These are phyloP conservation scores for Sarcophaga subvicina DNA, from an alignment of 2,888 invertebrate genomes.

Conservation along the genomic window DNA sequence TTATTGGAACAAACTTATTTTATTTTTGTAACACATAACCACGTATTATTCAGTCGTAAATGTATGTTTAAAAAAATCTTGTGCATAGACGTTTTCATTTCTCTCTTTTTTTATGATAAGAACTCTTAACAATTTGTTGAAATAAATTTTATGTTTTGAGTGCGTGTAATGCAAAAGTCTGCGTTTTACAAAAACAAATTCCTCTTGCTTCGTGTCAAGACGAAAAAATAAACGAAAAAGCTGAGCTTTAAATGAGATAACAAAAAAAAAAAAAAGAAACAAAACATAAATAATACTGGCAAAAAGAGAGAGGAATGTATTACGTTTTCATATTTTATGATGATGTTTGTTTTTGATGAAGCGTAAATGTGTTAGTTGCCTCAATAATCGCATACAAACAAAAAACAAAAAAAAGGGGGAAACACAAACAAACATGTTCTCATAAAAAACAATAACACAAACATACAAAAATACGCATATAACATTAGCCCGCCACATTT, in stretches of 20 bases:
- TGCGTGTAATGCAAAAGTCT: conserved; percentile 27
- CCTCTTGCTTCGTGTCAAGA: conserved; percentile 63
- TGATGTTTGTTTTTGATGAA: conserved; percentile 70
- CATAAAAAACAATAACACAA: not conserved
- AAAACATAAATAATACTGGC: conserved; percentile 13
- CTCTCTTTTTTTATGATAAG: not conserved
- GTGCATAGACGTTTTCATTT: no score
- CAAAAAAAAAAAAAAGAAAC: conserved; percentile 29
- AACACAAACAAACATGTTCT: conserved; percentile 56
- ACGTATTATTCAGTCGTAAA: not conserved
- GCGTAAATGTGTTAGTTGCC: conserved; percentile 69
- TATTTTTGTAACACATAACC: not conserved
- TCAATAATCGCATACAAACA: conserved; percentile 62
- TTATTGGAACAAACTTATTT: conserved; percentile 3
- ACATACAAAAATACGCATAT: not conserved
- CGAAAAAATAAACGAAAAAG: conserved; percentile 12
- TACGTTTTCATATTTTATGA: conserved; percentile 66
- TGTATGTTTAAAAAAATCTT: no score
- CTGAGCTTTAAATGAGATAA: conserved; percentile 9
- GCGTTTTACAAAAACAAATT: conserved; percentile 43
- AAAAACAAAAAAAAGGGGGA: conserved; percentile 23
- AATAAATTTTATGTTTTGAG: conserved; percentile 46
- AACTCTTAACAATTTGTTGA: conserved; percentile 58
- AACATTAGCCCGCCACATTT: not conserved
- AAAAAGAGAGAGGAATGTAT: conserved; percentile 39